These are phyloP conservation scores for Graptemys geographica DNA, from an alignment of 2,797 vertebrate species.

Conservation along the genomic window DNA sequence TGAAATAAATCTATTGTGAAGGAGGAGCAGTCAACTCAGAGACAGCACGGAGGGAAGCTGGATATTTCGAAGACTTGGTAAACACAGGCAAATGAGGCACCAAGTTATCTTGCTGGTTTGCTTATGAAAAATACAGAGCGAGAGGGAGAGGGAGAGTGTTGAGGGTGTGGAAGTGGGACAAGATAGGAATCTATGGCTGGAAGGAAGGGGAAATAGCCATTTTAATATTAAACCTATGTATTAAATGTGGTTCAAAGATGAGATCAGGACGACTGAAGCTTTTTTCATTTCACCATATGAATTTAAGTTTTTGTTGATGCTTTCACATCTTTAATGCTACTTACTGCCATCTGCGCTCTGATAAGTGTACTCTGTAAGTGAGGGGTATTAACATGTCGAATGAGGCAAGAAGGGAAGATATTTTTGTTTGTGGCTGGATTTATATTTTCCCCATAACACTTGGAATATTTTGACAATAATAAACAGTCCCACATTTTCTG, in stretches of 20 bases:
- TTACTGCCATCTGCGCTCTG: background rate
- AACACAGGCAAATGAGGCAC: background rate
- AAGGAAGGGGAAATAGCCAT: background rate
- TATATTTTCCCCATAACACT: background rate
- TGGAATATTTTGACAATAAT: background rate
- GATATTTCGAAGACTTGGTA: background rate
- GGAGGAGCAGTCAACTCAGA: background rate
- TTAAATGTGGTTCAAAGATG: background rate
- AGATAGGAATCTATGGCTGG: background rate
- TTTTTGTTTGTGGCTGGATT: background rate
- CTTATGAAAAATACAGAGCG: background rate
- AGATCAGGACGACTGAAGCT: background rate
- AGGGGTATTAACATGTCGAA: background rate
- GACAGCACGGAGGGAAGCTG: background rate
- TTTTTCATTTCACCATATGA: background rate
- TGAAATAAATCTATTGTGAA: background rate
- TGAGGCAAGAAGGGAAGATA: background rate
- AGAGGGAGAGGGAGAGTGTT: background rate
- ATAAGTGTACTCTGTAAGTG: background rate
- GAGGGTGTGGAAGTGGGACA: background rate
- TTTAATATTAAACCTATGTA: background rate
- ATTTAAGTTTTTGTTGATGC: background rate
- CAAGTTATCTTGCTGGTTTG: background rate
- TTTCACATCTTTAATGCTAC: background rate
- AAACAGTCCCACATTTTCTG: background rate